phyloP scores from a whole-genome alignment of 2,888 invertebrate genomes.

The Drosophila tanythrix region DNA sequence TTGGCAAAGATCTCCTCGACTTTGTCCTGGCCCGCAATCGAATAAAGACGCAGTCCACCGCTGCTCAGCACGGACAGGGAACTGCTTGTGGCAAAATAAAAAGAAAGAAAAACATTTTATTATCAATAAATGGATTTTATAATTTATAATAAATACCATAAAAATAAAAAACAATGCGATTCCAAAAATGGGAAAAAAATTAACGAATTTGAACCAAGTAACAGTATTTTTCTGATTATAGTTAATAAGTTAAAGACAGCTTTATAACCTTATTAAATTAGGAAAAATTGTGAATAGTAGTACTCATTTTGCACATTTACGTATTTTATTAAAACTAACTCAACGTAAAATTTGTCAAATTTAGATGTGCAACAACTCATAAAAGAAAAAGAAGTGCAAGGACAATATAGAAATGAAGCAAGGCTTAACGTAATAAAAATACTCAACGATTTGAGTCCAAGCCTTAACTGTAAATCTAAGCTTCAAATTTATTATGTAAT shows the following conservation, averaged over 20 bases:
- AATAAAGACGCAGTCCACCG: conserved; percentile 82
- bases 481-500: not conserved
- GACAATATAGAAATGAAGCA: not conserved
- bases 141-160: no score
- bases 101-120: not conserved
- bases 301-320: no score
- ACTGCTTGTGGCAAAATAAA: conserved; percentile 48
- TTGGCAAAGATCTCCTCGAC: conserved; percentile 84
- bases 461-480: not conserved
- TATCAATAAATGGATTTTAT: not conserved
- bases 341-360: not conserved
- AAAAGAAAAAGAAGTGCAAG: fast-evolving
- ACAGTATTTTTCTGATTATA: not conserved
- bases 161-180: no score
- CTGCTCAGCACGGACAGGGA: conserved; percentile 82
- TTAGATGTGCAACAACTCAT: not conserved
- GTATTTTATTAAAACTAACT: not conserved
- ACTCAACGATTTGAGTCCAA: fast-evolving
- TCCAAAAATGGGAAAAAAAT: not conserved
- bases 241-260: not conserved
- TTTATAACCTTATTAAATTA: not conserved
- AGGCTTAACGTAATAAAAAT: not conserved
- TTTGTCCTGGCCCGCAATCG: conserved; percentile 82
- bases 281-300: not conserved
- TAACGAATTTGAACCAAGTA: not conserved